Base-by-base conservation (phyloP, 2,888 invertebrate species). In the Ceramica pisi region DNA sequence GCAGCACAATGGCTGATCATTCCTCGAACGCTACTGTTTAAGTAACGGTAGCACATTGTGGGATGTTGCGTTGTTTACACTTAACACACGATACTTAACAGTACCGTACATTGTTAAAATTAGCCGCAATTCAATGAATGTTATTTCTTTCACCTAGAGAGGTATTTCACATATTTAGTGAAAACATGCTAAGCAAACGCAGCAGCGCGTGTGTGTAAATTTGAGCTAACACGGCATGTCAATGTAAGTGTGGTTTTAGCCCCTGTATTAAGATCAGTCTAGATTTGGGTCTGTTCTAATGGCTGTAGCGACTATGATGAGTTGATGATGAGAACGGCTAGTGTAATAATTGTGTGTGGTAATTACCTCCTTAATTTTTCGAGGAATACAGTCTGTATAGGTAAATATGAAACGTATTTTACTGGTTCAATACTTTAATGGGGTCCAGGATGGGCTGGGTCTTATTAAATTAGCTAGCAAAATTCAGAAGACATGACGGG, bases 91-190 rank as follows among this genome's bases (percentile, higher is more conserved):
- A 86, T 87, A 86, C 87, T 86, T 87, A 90, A 91, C 91, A 88
- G 89, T 90, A 88, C 87, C 89, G 87, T 88, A 87, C 90, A 90
- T 90, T 92, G 92, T 92, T 92, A 91, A 92, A 91, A 90, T 92
- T 91, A 91, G 89, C 91, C 89, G 86, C 82, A 84, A 88, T 90
- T 86, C 87, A 86, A 87, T 87, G 86, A 81, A 87, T 88, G 90
- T 87, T 92, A 88, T 90, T 88, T 86, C 80, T 90, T 89, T 88
- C 85, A 89, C 85, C 83, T 84, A 86, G 82, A 85, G 66, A 77
- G 76, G 80, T 86, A 87, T 83, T 70, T 81, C 85, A 84, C 82
- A 78, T 89, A 89, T 83, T 94, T 92, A 92, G 90, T 88, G 79
- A 75, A 84, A 81, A 85, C 84, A 85, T 82, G 86, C 81, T 89